Evolutionary conservation across 2,888 invertebrate genomes (phyloP).

Genomic region (Chromoteleia sp.): DNA sequence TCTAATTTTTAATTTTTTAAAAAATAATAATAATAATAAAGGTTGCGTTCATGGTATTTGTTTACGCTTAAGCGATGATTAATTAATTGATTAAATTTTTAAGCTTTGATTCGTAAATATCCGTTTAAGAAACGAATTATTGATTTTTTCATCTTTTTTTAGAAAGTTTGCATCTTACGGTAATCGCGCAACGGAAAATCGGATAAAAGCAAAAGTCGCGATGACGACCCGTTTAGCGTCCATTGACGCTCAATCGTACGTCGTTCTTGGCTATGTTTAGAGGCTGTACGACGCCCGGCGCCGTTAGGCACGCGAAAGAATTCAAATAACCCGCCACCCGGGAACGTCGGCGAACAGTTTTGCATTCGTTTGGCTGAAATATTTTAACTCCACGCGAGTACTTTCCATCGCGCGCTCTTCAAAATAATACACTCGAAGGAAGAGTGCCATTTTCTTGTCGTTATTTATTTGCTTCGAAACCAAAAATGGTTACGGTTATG

Average conservation of each 20-base stretch:
- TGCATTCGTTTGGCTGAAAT: slow-evolving; percentile 39
- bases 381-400: slow-evolving; percentile 29
- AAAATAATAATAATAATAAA: too few species aligned
- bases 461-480: too few species aligned
- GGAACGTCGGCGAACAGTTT: slow-evolving; percentile 45
- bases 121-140: too few species aligned
- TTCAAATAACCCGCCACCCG: slow-evolving; percentile 68
- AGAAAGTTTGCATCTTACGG: too few species aligned
- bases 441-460: background rate
- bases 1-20: too few species aligned
- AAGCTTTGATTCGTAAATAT: too few species aligned
- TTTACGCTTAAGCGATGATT: too few species aligned
- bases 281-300: slow-evolving; percentile 59
- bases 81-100: background rate
- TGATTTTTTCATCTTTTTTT: too few species aligned
- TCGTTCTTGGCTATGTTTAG: slow-evolving; percentile 70
- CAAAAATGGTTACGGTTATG: too few species aligned
- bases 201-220: slow-evolving; percentile 60
- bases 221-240: slow-evolving; percentile 72
- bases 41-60: too few species aligned
- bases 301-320: slow-evolving; percentile 69
- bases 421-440: background rate
- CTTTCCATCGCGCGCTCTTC: background rate
- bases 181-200: slow-evolving; percentile 32
- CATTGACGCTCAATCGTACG: slow-evolving; percentile 70